Evolutionary conservation across 2,113 vertebrate genomes (phyloP).

Genomic region (Lathamus discolor): DNA sequence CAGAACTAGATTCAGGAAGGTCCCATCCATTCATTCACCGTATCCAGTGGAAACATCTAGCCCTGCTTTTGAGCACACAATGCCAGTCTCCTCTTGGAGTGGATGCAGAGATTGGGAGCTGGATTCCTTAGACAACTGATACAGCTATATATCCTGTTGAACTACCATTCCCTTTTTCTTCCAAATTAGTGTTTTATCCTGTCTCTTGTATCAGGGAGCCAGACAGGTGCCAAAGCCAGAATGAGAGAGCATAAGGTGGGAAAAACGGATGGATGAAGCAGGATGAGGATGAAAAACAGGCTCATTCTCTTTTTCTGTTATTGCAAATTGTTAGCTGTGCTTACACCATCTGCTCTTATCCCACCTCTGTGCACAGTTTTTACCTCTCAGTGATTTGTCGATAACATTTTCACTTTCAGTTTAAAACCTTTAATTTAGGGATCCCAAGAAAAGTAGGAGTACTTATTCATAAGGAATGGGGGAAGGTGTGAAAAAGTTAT

Average conservation of each 20-base stretch:
- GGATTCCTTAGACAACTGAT: background rate
- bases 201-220: background rate
- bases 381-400: background rate
- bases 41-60: background rate
- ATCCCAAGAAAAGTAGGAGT: background rate
- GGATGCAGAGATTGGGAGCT: background rate
- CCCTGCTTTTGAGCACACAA: background rate
- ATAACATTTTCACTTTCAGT: background rate
- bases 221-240: background rate
- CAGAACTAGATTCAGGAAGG: background rate
- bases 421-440: background rate
- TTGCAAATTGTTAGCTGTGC: background rate
- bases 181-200: background rate
- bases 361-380: background rate
- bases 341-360: background rate
- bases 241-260: background rate
- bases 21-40: background rate
- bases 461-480: background rate
- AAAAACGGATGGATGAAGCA: background rate
- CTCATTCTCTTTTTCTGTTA: background rate
- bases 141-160: background rate
- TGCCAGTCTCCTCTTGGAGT: background rate
- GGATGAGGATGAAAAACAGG: background rate
- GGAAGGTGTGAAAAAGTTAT: background rate
- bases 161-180: background rate